Conservation (phyloP, 2,888 invertebrate genomes). For the Fragum fragum region DNA sequence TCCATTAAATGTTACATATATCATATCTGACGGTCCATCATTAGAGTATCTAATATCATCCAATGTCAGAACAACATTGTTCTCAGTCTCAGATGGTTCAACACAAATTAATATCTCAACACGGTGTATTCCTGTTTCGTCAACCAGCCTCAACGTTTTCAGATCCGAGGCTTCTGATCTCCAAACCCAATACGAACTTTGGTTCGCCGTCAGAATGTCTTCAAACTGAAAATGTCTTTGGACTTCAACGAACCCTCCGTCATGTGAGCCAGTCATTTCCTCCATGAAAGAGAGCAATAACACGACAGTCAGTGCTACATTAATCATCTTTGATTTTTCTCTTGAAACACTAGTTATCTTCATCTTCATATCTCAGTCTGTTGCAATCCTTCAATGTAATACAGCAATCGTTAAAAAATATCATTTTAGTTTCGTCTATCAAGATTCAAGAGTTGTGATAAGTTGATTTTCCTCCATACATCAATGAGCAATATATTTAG, state of each 20-base stretch:
- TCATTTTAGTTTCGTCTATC: no score
- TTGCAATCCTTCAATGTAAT: no score
- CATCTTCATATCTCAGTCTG: no score
- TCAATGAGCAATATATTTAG: no score
- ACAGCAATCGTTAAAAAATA: no score
- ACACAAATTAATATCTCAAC: slow-evolving; percentile 51
- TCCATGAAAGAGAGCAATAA: background rate
- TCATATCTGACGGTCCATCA: slow-evolving; percentile 54
- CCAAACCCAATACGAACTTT: slow-evolving; percentile 48
- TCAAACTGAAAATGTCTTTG: slow-evolving; percentile 58
- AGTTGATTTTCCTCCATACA: no score
- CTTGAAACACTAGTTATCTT: no score
- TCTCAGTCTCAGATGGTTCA: slow-evolving; percentile 27
- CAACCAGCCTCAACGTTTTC: slow-evolving; percentile 51
- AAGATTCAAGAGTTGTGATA: no score
- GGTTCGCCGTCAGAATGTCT: slow-evolving; percentile 27
- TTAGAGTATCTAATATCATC: slow-evolving; percentile 60
- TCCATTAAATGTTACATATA: slow-evolving; percentile 44
- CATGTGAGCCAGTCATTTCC: background rate
- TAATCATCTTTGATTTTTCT: background rate
- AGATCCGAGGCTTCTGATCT: slow-evolving; percentile 51
- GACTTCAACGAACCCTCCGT: slow-evolving; percentile 44
- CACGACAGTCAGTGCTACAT: background rate
- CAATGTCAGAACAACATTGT: slow-evolving; percentile 30
- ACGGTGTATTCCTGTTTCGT: slow-evolving; percentile 28